Conservation (phyloP, 2,113 vertebrate species). For the Anoplopoma fimbria region DNA sequence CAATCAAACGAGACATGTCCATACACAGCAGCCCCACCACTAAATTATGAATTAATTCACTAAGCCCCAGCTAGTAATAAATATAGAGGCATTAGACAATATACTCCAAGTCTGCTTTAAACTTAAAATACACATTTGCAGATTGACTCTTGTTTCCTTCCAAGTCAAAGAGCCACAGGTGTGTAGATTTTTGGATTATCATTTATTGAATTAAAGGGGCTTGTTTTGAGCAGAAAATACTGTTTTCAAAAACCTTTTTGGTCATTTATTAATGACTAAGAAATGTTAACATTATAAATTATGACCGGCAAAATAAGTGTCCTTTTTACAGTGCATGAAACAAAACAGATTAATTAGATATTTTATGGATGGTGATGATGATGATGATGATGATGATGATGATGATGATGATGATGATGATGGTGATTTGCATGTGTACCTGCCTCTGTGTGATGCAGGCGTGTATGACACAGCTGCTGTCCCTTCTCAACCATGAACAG, state of each 20-base stretch:
- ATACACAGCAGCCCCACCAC: not conserved
- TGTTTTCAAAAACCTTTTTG: not conserved
- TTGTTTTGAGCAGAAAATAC: not conserved
- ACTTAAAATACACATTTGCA: not conserved
- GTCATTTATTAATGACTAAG: not conserved
- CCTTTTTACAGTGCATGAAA: not conserved
- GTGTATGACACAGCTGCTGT: slow-evolving; percentile 26
- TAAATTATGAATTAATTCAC: not conserved
- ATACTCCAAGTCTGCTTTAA: not conserved
- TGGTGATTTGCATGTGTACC: not conserved
- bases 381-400: not conserved
- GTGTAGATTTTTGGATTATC: not conserved
- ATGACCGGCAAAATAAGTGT: not conserved
- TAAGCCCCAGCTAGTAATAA: not conserved
- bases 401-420: too few species aligned
- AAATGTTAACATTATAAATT: not conserved
- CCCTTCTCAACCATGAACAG: slow-evolving; percentile 26
- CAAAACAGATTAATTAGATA: not conserved
- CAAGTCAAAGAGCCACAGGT: not conserved
- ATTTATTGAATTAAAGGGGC: not conserved
- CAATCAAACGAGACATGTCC: not conserved
- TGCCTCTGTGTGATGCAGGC: not conserved
- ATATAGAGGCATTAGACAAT: not conserved
- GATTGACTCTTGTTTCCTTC: not conserved
- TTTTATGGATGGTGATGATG: not conserved